These are phyloP conservation scores for Drusus annulatus DNA, from an alignment of 1,140 invertebrate genomes.

Conservation along the genomic window DNA sequence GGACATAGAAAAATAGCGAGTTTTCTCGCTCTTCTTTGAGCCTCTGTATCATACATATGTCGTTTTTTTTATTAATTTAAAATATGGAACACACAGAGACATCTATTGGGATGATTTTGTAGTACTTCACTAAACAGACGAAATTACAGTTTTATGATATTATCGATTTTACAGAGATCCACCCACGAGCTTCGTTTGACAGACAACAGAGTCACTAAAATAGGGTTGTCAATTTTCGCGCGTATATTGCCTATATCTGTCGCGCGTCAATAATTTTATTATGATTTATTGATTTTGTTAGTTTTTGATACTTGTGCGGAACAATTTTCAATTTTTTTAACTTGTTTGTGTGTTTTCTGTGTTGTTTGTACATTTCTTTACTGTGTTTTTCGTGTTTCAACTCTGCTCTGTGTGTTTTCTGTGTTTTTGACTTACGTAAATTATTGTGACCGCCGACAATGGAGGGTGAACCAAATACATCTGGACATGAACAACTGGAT, in stretches of 20 bases:
- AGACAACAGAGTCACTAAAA: slow-evolving; percentile 35
- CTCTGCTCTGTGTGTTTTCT: too few species aligned
- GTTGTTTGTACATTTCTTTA: too few species aligned
- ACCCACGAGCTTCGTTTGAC: slow-evolving; percentile 30
- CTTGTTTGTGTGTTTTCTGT: too few species aligned
- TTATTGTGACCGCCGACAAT: too few species aligned
- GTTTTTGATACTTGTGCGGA: too few species aligned
- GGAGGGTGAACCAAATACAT: too few species aligned
- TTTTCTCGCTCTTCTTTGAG: slow-evolving; percentile 30
- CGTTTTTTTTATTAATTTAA: slow-evolving; percentile 24
- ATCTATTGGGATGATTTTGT: slow-evolving; percentile 19
- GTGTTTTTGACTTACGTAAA: too few species aligned
- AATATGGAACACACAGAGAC: slow-evolving; percentile 24
- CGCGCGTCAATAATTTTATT: too few species aligned
- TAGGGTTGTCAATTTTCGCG: slow-evolving; percentile 20
- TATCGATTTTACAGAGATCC: slow-evolving; percentile 28
- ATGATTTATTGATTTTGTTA: too few species aligned
- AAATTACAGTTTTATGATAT: slow-evolving; percentile 31
- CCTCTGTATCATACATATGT: slow-evolving; percentile 11
- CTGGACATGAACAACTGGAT: too few species aligned
- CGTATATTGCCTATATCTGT: too few species aligned
- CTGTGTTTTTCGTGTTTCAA: too few species aligned
- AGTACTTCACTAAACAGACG: slow-evolving; percentile 33
- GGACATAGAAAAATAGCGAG: slow-evolving; percentile 26
- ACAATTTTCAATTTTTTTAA: background rate